Conservation (phyloP, 2,797 vertebrate genomes). For the Peromyscus attwateri region DNA sequence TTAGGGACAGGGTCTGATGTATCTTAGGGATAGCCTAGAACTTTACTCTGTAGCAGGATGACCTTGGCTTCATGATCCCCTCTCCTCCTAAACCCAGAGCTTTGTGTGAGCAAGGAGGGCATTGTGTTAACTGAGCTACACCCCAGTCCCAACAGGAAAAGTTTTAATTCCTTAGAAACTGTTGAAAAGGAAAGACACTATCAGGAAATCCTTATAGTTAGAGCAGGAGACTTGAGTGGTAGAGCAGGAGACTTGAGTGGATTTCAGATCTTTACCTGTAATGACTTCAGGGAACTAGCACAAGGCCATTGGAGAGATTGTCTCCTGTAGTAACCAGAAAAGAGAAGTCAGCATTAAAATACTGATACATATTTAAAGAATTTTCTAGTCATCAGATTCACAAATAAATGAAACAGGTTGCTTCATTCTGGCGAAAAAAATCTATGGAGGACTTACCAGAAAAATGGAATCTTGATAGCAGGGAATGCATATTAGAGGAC, state of each 20-base stretch:
- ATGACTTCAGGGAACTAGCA: conserved; percentile 58
- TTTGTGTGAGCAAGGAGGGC: background rate
- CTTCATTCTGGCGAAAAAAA: background rate
- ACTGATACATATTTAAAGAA: background rate
- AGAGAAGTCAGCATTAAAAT: conserved; percentile 2
- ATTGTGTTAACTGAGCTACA: background rate
- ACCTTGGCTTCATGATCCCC: background rate
- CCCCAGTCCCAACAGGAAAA: background rate
- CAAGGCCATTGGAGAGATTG: conserved; percentile 36
- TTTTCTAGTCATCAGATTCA: conserved; percentile 42
- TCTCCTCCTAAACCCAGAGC: background rate
- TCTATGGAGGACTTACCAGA: background rate
- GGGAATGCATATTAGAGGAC: conserved; percentile 33
- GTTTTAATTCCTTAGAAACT: conserved; percentile 37
- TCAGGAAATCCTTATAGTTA: background rate
- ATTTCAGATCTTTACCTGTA: conserved; percentile 18
- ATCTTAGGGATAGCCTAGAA: background rate
- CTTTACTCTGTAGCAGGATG: background rate
- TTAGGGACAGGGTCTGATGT: background rate
- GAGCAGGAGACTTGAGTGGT: background rate
- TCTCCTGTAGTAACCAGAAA: conserved; percentile 4
- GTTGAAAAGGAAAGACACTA: conserved; percentile 49
- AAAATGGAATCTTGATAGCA: conserved; percentile 43
- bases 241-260: background rate
- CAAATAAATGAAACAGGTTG: conserved; percentile 30